Evolutionary conservation across 92 coral and sea anemone species (phyloP).

Genomic region (Zoanthus solanderi): DNA sequence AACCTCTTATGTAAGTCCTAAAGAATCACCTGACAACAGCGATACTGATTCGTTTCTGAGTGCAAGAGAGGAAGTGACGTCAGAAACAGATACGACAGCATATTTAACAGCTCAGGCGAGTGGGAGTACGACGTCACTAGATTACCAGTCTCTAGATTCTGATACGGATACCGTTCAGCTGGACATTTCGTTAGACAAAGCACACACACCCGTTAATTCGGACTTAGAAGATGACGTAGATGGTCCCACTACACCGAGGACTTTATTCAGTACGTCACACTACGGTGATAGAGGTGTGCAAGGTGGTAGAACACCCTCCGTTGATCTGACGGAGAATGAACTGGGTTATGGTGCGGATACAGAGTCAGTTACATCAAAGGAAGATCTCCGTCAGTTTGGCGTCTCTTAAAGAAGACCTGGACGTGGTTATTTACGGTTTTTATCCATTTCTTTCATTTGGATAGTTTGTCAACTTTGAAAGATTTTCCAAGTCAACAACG

Average conservation of each 20-base stretch:
- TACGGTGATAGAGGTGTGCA: constrained; percentile 6
- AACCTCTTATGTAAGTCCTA: not conserved
- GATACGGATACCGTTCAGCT: constrained; percentile 66
- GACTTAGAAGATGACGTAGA: constrained; percentile 76
- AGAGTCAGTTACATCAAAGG: constrained; percentile 71
- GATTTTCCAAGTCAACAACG: not conserved
- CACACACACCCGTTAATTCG: constrained; percentile 80
- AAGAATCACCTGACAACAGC: constrained; percentile 63
- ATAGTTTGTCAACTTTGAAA: not conserved
- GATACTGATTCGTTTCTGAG: constrained; percentile 87
- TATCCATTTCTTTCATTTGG: not conserved
- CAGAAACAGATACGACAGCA: constrained; percentile 84
- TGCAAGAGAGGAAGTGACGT: constrained; percentile 87
- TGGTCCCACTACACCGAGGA: constrained; percentile 47
- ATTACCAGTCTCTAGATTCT: constrained; percentile 58
- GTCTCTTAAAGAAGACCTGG: not conserved
- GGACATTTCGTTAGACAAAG: constrained; percentile 47
- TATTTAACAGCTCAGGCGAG: constrained; percentile 78
- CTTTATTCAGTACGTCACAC: not conserved
- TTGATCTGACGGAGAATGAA: constrained; percentile 70
- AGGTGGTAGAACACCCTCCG: not conserved
- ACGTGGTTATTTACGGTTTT: not conserved
- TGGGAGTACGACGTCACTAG: constrained; percentile 76
- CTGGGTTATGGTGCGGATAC: constrained; percentile 86
- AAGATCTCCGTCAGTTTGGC: constrained; percentile 55